A percentile compares a stretch with the other conserved stretches of the same genome.
Evolutionary conservation across 2,888 invertebrate genomes (phyloP).

Genomic region (Tanypteryx hageni): DNA sequence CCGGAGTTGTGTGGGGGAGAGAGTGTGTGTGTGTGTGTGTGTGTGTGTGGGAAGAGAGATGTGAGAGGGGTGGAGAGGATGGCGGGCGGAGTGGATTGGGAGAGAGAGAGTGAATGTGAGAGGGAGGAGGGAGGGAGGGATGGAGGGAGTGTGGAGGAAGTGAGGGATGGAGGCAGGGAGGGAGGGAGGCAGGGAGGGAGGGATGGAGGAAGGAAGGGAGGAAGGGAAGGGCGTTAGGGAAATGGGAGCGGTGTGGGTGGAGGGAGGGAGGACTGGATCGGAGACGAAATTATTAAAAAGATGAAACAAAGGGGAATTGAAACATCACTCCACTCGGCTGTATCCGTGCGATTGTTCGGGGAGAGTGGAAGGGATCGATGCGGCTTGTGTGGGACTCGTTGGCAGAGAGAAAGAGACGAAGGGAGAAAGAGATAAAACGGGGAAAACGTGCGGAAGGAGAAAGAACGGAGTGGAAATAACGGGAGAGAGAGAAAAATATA

Average conservation of each 20-base stretch:
- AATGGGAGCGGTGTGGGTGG: not conserved
- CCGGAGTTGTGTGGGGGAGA: not conserved
- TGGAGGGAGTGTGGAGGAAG: not conserved
- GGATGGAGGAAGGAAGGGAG: not conserved
- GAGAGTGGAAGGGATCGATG: not conserved
- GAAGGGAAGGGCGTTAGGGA: not conserved
- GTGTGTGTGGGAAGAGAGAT: not conserved
- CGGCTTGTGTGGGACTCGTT: not conserved
- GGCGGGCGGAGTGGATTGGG: not conserved
- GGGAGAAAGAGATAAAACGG: not conserved
- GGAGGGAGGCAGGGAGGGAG: not conserved
- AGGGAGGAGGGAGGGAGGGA: not conserved
- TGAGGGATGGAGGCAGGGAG: not conserved
- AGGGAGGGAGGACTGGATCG: not conserved
- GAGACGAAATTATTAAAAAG: conserved; percentile 41
- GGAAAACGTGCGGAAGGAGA: not conserved
- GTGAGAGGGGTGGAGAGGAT: not conserved
- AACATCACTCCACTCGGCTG: conserved; percentile 54
- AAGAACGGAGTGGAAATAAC: not conserved
- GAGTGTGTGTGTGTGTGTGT: not conserved
- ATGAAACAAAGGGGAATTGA: conserved; percentile 59
- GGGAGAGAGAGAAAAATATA: not conserved
- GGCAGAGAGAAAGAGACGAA: not conserved
- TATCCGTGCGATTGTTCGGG: conserved; percentile 46
- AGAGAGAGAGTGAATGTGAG: not conserved